Evolutionary conservation across 1,140 invertebrate species (phyloP), one percentile per base, ranked within the genome.

Genomic region (Bursaphelenchus mucronatus): DNA sequence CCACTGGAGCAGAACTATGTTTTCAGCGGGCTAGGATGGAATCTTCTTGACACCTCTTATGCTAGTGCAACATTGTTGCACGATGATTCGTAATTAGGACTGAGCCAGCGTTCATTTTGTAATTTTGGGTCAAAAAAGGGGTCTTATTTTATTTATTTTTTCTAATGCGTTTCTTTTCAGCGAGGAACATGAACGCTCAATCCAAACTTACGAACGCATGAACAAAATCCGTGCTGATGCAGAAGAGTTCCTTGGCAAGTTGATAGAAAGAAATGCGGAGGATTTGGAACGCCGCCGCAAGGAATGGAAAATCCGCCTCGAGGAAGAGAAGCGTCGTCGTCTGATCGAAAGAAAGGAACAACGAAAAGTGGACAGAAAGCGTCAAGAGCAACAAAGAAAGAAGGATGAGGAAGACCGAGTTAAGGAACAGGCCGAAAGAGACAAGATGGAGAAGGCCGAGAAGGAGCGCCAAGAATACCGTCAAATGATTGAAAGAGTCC

Each of bases 391-490:
- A n/a, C 13, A 53, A 51, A 8, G 41, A 67, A 1, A 50, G 55
- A 13, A 43, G 39, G 47, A 45, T 41, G 7, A 73, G 71, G 10
- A 69, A 76, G 43, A 58, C 57, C 2, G 46, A 44, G 1, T 44
- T 63, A 30, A 71, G 73, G 39, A 45, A 45, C n/a, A 63, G 65
- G 39, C 17, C 50, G 69, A 80, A 41, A 49, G 71, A 15, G 65
- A 55, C n/a, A 57, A 72, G 39, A 64, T 53, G 19, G 69, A 74
- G 15, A 63, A 78, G 17, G 65, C 73, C n/a, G 70, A 80, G 44
- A 67, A 66, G 17, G 69, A 75, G 10, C 57, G 62, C 9, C 15
- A 65, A 56, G 40, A 55, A 15, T 52, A 61, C 21, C 53, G 19
- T 10, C 19, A 45, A 50, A 71, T 8, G 70, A 30, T 30, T 1